Evolutionary conservation across 2,888 invertebrate species (phyloP), one percentile per base, ranked within the genome.

Genomic region (Drosophila picticornis): DNA sequence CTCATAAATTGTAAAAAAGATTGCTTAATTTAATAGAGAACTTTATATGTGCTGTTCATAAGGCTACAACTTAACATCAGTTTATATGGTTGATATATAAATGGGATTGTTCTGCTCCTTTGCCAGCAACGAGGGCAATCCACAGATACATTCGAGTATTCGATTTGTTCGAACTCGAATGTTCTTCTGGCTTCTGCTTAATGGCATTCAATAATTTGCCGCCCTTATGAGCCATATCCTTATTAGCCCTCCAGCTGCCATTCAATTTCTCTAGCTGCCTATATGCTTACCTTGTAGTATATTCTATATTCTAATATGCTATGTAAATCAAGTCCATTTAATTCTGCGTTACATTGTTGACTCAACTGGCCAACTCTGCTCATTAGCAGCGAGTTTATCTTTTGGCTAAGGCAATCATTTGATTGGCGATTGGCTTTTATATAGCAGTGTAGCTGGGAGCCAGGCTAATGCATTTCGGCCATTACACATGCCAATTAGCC

Each of bases 401-500:
- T 53, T 38, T 55, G 52, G 36, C 59, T 65, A 58, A 73, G 65
- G 55, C 40, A 62, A 48, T 60, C 53, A 52, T 66, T 71, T 72
- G 81, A 83, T 77, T 68, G 53, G 61, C 68, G 59, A 46, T 72
- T 70, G 64, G 52, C 27, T 51, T 29, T 34, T 46, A 36, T 51
- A 46, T 32, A 48, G 22, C 38, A 53, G 43, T 57, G 48, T 25
- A 46, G 51, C 62, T 55, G 34, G 10, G 10, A 9, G 59, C 58
- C 55, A 40, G 67, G 40, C 68, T 72, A 86, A 83, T 77, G 84
- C 74, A 83, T 60, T 76, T 66, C 29, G 67, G 67, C 60, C 66
- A 70, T 72, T 72, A 69, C 65, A 65, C 77, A 83, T 81, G 53
- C 82, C 69, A 83, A 84, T 83, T 87, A 87, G 79, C 84, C 75